Evolutionary conservation across 92 coral and sea anemone species (phyloP).

Genomic region (Nematostella vectensis): DNA sequence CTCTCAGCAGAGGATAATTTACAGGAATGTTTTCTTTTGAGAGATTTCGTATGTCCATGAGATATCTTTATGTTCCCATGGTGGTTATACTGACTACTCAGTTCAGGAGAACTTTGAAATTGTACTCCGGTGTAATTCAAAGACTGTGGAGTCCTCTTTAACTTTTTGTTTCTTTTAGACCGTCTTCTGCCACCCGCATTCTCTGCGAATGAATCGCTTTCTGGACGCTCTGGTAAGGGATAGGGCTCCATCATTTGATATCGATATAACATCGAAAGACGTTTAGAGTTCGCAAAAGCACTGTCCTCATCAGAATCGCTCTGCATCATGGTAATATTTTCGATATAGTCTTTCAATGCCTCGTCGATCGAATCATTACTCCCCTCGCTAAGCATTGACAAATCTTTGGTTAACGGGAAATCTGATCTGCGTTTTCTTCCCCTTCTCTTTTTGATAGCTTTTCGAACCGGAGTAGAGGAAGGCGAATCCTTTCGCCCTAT

Average conservation of each 20-base stretch:
- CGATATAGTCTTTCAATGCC: conserved; percentile 90
- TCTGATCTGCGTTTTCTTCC: conserved; percentile 84
- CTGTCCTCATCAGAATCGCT: conserved; percentile 84
- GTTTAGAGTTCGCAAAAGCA: conserved; percentile 45
- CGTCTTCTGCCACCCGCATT: conserved; percentile 52
- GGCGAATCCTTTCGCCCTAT: conserved; percentile 77
- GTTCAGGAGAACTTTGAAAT: conserved; percentile 15
- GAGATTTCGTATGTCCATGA: conserved; percentile 4
- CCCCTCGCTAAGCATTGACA: conserved; percentile 74
- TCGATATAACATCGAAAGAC: conserved; percentile 44
- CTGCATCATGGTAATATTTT: conserved; percentile 79
- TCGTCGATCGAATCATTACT: conserved; percentile 95
- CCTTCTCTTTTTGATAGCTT: conserved; percentile 66
- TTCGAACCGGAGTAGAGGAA: conserved; percentile 69
- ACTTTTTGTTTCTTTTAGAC: conserved; percentile 74
- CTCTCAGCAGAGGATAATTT: conserved; percentile 15
- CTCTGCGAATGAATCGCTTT: conserved; percentile 70
- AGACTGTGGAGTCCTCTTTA: conserved; percentile 34
- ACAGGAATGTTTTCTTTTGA: conserved; percentile 22
- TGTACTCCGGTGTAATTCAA: neutral
- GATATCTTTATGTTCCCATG: conserved; percentile 6
- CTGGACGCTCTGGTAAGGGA: conserved; percentile 69
- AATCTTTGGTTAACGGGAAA: conserved; percentile 66
- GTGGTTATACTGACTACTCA: neutral
- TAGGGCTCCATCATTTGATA: conserved; percentile 55